These are phyloP conservation scores for Tethya wilhelma DNA, from an alignment of 37 sponge, comb jelly and placozoan species.

Conservation along the genomic window DNA sequence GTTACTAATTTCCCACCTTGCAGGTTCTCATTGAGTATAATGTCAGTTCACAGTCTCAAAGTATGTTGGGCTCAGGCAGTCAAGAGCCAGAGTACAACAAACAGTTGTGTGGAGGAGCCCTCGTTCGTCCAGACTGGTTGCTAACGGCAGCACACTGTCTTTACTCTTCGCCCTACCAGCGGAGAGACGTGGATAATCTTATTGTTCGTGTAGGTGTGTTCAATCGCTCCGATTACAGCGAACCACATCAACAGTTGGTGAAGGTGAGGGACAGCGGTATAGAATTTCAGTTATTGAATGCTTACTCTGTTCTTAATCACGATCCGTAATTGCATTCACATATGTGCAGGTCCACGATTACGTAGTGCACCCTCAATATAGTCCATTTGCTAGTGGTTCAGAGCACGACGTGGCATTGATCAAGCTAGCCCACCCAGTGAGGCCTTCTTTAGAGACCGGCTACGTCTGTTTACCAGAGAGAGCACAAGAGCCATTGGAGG, in stretches of 20 bases:
- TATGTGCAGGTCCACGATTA: conserved; percentile 2
- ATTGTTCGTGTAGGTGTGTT: conserved; percentile 43
- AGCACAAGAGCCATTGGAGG: background rate
- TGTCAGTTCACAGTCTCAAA: background rate
- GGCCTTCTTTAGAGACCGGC: background rate
- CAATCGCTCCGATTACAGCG: conserved; percentile 19
- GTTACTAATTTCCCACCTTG: background rate
- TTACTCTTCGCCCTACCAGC: too few relatives aligned
- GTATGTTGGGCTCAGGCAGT: background rate
- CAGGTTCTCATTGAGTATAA: conserved; percentile 39
- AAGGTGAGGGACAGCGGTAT: background rate
- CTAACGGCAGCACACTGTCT: conserved; percentile 69
- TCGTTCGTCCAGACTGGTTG: conserved; percentile 48
- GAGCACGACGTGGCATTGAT: conserved; percentile 49
- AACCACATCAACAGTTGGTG: background rate
- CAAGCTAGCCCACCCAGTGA: conserved; percentile 31
- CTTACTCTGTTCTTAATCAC: background rate
- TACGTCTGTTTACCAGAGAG: conserved; percentile 31
- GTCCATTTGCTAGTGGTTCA: too few relatives aligned
- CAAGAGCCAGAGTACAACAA: too few relatives aligned
- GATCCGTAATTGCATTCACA: background rate
- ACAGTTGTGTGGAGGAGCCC: conserved; percentile 53
- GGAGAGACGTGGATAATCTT: background rate
- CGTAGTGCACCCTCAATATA: conserved; percentile 8
- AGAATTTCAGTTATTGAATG: too few relatives aligned